Evolutionary conservation across 2,888 invertebrate genomes (phyloP).

Genomic region (Sminthurinus aureus): DNA sequence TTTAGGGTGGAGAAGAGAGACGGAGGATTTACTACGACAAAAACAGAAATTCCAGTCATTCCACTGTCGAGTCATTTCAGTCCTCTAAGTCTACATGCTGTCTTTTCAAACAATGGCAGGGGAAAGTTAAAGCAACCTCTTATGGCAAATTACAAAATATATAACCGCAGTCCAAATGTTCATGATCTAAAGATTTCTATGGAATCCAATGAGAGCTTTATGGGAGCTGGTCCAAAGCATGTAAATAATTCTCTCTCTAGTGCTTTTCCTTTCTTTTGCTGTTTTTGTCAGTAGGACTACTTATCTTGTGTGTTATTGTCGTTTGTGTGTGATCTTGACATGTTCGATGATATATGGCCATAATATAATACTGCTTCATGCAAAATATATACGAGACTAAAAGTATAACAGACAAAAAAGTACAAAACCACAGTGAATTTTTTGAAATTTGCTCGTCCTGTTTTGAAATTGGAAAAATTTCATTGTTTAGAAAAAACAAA

Average conservation of each 20-base stretch:
- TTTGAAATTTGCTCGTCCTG: too few relatives aligned
- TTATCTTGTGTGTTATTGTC: not conserved
- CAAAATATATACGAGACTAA: not conserved
- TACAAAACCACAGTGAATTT: too few relatives aligned
- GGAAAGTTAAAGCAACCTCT: constrained; percentile 65
- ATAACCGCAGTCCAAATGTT: constrained; percentile 75
- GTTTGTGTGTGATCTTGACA: not conserved
- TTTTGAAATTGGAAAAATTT: too few relatives aligned
- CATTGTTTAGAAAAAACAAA: too few relatives aligned
- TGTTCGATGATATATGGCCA: not conserved
- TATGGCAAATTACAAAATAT: constrained; percentile 74
- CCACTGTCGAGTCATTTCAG: constrained; percentile 39
- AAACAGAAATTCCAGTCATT: constrained; percentile 41
- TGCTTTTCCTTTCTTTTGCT: not conserved
- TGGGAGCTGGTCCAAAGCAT: constrained; percentile 95
- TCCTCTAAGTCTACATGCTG: constrained; percentile 49
- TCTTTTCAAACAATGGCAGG: constrained; percentile 46
- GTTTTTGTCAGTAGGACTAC: constrained; percentile 1
- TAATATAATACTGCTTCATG: not conserved
- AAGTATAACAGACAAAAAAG: too few relatives aligned
- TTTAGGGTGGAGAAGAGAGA: constrained; percentile 14
- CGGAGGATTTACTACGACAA: constrained; percentile 16
- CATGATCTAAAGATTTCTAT: constrained; percentile 77
- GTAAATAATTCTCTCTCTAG: constrained; percentile 63
- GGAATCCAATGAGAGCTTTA: constrained; percentile 88